A percentile compares a stretch with the other conserved stretches of the same genome.
Evolutionary conservation across 2,113 vertebrate genomes (phyloP).

Genomic region (Urocolius indicus): DNA sequence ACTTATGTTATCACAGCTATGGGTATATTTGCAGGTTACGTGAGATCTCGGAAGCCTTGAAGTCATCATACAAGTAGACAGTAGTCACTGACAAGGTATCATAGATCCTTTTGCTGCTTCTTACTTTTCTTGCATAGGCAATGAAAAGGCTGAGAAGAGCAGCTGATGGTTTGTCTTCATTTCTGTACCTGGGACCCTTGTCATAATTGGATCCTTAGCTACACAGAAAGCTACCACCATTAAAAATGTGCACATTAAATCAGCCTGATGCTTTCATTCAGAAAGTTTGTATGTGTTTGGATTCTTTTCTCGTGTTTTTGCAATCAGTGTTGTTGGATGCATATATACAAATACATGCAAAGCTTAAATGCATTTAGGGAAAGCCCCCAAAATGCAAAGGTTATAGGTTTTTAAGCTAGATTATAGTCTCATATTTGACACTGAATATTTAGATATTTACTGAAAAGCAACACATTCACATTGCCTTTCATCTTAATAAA

Average conservation of each 20-base stretch:
- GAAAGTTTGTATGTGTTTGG: neutral
- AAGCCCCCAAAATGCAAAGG: neutral
- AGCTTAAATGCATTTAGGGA: neutral
- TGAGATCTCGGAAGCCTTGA: neutral
- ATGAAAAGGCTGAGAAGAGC: neutral
- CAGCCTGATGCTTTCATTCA: neutral
- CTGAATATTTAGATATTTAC: neutral
- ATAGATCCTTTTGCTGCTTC: neutral
- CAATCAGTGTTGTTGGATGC: neutral
- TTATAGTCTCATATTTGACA: neutral
- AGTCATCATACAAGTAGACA: neutral
- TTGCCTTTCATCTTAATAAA: neutral
- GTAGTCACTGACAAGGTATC: neutral
- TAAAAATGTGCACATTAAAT: neutral
- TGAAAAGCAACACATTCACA: neutral
- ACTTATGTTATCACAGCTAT: neutral
- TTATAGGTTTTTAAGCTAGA: neutral
- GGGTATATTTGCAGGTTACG: neutral
- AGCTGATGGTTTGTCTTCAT: neutral
- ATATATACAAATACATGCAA: neutral
- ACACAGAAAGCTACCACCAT: neutral
- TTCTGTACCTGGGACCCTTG: neutral
- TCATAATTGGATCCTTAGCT: neutral
- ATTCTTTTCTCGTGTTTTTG: constrained; percentile 13
- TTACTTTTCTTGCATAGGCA: neutral